phyloP scores from a whole-genome alignment of 2,113 vertebrate genomes.

The Aegotheles bennettii region DNA sequence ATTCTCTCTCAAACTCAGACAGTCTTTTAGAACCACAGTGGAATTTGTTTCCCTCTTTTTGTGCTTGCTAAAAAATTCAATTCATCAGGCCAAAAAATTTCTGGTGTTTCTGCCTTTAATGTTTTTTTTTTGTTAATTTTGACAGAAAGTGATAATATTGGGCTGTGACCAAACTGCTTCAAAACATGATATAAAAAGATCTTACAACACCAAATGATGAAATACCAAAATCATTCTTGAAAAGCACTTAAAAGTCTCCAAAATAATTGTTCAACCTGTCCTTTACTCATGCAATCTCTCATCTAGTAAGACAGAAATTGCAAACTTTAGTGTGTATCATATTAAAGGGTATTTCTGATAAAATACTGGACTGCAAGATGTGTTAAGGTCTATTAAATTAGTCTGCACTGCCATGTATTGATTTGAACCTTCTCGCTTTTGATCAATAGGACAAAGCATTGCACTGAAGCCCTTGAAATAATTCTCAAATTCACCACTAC shows the following conservation, averaged over 20 bases:
- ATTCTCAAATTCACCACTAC: background rate
- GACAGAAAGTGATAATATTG: background rate
- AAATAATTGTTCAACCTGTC: background rate
- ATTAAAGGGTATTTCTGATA: background rate
- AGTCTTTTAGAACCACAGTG: background rate
- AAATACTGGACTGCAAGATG: background rate
- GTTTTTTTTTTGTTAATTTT: background rate
- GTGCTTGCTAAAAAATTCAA: background rate
- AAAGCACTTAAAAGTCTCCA: background rate
- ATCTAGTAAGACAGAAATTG: background rate
- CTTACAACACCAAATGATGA: background rate
- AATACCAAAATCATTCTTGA: background rate
- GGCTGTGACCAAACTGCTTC: background rate
- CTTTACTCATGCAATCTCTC: background rate
- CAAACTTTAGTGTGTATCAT: background rate
- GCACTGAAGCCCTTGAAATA: background rate
- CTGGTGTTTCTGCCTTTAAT: background rate
- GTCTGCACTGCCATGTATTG: background rate
- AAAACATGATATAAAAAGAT: background rate
- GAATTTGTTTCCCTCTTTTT: background rate
- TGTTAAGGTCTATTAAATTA: background rate
- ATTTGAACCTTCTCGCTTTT: background rate
- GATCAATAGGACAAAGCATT: background rate
- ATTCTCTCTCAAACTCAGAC: background rate
- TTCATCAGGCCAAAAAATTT: background rate